phyloP scores from a whole-genome alignment of 2,113 vertebrate genomes.

The Stegastes partitus region DNA sequence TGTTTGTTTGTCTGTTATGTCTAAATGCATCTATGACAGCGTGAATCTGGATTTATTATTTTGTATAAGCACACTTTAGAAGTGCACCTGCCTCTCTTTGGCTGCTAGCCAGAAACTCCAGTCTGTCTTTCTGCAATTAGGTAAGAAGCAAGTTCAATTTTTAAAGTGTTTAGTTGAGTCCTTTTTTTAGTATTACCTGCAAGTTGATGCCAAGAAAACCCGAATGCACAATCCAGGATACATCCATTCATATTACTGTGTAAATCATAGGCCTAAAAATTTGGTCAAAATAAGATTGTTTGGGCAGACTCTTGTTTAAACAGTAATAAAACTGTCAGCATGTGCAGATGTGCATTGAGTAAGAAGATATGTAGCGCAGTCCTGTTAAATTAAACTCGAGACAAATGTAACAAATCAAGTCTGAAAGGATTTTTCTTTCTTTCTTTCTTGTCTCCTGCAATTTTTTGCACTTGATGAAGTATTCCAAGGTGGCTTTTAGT shows the following conservation, averaged over 20 bases:
- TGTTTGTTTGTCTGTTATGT: background rate
- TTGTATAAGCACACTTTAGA: background rate
- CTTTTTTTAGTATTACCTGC: background rate
- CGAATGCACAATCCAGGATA: background rate
- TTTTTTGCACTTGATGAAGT: slow-evolving; percentile 41
- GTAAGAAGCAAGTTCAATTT: slow-evolving; percentile 27
- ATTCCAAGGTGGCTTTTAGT: slow-evolving; percentile 59
- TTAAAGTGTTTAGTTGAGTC: slow-evolving; percentile 25
- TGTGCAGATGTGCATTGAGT: slow-evolving; percentile 28
- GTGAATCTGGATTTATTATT: background rate
- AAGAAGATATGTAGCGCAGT: slow-evolving; percentile 11
- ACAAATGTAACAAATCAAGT: slow-evolving; percentile 22
- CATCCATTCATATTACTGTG: background rate
- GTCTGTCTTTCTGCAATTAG: slow-evolving; percentile 8
- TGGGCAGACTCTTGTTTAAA: slow-evolving; percentile 12
- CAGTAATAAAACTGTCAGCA: slow-evolving; percentile 41
- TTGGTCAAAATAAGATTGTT: slow-evolving; percentile 12
- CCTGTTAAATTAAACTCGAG: slow-evolving; percentile 26
- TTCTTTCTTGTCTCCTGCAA: slow-evolving; percentile 1
- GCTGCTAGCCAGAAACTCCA: background rate
- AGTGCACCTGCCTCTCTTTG: slow-evolving; percentile 18
- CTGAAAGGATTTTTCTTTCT: slow-evolving; percentile 14
- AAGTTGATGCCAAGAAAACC: slow-evolving; percentile 20
- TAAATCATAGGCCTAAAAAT: slow-evolving; percentile 30
- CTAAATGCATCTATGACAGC: background rate